Evolutionary conservation across 2,113 vertebrate species (phyloP).

Genomic region (Rhynchomys soricoides): DNA sequence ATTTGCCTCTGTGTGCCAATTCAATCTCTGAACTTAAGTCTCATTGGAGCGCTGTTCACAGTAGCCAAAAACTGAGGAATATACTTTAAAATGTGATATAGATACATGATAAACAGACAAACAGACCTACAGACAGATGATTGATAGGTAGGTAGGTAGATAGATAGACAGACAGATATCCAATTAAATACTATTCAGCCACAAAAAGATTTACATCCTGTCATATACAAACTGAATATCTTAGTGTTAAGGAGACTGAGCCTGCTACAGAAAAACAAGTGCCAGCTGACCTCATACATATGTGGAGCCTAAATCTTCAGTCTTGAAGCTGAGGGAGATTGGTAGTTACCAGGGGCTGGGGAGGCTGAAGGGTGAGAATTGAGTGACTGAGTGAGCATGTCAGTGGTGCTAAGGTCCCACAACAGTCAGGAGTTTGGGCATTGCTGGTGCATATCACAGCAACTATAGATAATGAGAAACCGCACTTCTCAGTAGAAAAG

Average conservation of each 20-base stretch:
- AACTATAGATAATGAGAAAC: too few relatives aligned
- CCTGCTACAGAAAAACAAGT: not conserved
- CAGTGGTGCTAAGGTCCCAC: not conserved
- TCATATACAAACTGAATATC: not conserved
- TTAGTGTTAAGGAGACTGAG: not conserved
- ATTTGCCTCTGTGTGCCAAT: not conserved
- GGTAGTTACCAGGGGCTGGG: not conserved
- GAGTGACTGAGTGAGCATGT: too few relatives aligned
- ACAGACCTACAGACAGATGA: not conserved
- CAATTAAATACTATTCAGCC: not conserved
- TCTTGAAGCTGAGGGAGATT: not conserved
- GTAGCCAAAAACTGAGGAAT: not conserved
- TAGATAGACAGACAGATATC: not conserved
- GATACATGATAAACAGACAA: not conserved
- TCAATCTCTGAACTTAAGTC: not conserved
- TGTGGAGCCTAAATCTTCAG: not conserved
- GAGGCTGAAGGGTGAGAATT: too few relatives aligned
- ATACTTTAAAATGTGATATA: not conserved
- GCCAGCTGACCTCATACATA: not conserved
- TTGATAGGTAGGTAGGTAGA: not conserved
- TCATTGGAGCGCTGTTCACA: not conserved
- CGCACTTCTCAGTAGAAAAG: too few relatives aligned
- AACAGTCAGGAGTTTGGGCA: not conserved
- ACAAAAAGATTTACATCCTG: not conserved
- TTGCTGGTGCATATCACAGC: too few relatives aligned